Evolutionary conservation across 2,888 invertebrate species (phyloP), one percentile per base, ranked within the genome.

Genomic region (Apotomis capreana): DNA sequence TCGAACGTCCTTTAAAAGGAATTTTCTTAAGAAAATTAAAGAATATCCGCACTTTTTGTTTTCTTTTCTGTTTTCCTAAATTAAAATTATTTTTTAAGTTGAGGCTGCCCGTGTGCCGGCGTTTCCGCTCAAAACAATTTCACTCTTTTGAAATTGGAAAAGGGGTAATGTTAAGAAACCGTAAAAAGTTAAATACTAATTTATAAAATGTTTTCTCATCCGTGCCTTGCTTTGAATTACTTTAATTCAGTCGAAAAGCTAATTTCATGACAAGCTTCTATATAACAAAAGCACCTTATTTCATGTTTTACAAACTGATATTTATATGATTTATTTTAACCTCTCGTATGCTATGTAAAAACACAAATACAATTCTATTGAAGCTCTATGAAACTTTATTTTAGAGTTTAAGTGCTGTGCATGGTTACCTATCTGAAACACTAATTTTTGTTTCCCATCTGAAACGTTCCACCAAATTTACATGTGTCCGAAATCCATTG

Each of bases 11-110:
- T 83, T 70, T 74, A 75, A 78, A 85, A 81, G 83, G 85, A 85
- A 87, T 84, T 83, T 87, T 85, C 85, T 84, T 87, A 86, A 85
- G 85, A 89, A 89, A 89, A 89, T 89, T 87, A 87, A 87, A 86
- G 86, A 86, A 89, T 88, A 88, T 86, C 81, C 81, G 77, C 83
- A 83, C 85, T 84, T 83, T 87, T 87, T 86, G 84, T 85, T 86
- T 87, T 78, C 81, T 76, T 76, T 81, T 83, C 81, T 81, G 79
- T 81, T 82, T 49, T 69, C 62, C 40, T 67, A 74, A 64, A 75
- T 70, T 83, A 84, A 87, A 87, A 86, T 83, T 83, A 85, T 84
- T 86, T 26, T 85, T 86, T 83, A 88, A 88, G 84, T 81, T 81
- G 79, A 85, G 70, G 61, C 62, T 67, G 46, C n/a, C 61, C 70